Percentiles rank a stretch among this genome's conserved stretches.
Conservation (phyloP, 2,113 vertebrate genomes). For the Aramus guarauna region DNA sequence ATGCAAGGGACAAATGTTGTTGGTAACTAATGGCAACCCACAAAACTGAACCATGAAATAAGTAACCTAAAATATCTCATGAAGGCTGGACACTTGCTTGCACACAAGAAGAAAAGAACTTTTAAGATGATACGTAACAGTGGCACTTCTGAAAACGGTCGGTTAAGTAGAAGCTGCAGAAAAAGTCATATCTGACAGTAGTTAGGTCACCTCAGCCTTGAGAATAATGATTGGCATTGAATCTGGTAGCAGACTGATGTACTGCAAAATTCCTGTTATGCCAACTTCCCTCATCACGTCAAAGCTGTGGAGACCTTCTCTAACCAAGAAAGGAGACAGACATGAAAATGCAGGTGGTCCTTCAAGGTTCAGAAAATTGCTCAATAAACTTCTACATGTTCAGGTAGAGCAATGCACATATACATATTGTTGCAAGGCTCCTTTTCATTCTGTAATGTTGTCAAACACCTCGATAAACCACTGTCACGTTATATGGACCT, state of each 20-base stretch:
- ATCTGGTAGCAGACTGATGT: background rate
- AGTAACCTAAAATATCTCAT: background rate
- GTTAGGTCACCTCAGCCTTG: background rate
- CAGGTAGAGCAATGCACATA: background rate
- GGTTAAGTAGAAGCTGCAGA: background rate
- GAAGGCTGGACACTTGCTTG: background rate
- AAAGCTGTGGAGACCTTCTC: background rate
- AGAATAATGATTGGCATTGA: background rate
- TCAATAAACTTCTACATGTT: background rate
- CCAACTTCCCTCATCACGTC: background rate
- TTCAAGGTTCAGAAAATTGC: background rate
- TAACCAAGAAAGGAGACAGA: background rate
- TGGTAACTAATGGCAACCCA: background rate
- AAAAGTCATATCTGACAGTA: background rate
- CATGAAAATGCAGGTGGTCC: background rate
- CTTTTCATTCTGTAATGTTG: background rate
- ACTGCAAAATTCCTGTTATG: background rate
- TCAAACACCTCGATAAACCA: background rate
- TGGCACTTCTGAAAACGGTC: background rate
- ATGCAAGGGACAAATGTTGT: background rate
- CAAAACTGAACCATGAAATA: background rate
- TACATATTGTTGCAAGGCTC: background rate
- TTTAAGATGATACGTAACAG: background rate
- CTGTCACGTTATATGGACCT: background rate
- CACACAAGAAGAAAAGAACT: background rate